Percentiles rank a stretch among this genome's conserved stretches.
phyloP scores from a whole-genome alignment of 2,797 vertebrate genomes.

The Thaleichthys pacificus region DNA sequence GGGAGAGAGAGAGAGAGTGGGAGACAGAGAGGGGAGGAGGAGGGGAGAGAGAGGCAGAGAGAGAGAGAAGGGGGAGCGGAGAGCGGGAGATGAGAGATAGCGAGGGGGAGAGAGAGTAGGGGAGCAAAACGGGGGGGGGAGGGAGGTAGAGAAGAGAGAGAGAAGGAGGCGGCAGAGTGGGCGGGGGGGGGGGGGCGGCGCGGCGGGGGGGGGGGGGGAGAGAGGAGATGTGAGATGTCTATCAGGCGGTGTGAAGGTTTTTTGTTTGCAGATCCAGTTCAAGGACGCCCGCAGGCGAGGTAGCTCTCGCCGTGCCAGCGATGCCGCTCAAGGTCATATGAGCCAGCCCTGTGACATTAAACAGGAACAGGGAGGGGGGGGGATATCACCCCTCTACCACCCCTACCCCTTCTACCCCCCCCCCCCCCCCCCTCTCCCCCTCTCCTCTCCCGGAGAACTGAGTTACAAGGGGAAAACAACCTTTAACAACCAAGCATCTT shows the following conservation, averaged over 20 bases:
- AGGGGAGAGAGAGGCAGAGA: constrained; percentile 3
- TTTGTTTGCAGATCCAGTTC: constrained; percentile 99
- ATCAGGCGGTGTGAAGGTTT: constrained; percentile 93
- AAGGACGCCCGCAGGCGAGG: constrained; percentile 97
- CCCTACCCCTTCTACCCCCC: constrained; percentile 53
- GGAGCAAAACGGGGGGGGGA: constrained; percentile 36
- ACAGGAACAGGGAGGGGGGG: constrained; percentile 75
- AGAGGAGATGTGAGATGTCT: constrained; percentile 88
- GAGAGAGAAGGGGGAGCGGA: constrained; percentile 19
- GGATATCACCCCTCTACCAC: constrained; percentile 74
- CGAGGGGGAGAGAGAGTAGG: background rate
- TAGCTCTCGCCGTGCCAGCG: constrained; percentile 90
- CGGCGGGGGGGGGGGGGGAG: constrained; percentile 1
- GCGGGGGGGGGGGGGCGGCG: background rate
- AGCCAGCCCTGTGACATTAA: constrained; percentile 97
- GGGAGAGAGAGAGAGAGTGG: constrained; percentile 5
- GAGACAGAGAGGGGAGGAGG: constrained; percentile 1
- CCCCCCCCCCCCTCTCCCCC: constrained; percentile 65
- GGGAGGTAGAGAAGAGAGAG: background rate
- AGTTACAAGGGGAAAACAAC: constrained; percentile 63
- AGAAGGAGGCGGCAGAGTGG: no score
- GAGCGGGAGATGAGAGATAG: constrained; percentile 30
- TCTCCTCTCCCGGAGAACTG: constrained; percentile 64
- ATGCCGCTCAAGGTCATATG: constrained; percentile 95
- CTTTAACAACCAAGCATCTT: constrained; percentile 54